Base-by-base conservation (phyloP, 1,140 invertebrate genomes). In the Drosophila elegans region DNA sequence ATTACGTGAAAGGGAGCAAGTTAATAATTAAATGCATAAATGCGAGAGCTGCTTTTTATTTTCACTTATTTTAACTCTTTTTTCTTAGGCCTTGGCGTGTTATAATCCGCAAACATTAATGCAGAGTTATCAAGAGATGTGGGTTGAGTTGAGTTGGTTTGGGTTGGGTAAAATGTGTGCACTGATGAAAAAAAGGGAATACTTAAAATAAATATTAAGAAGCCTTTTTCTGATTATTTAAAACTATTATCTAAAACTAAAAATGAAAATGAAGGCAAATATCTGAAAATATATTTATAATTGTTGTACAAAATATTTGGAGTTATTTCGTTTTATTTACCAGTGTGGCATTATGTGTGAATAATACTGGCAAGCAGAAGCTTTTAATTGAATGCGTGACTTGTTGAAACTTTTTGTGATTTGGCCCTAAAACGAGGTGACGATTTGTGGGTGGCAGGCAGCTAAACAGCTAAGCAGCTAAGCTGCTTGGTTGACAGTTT, bases 321-420 rank as follows among this genome's bases (percentile, higher is more conserved):
- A 21, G 0, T 21, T 21, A 21, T 1, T 21, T 21, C 16, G 16
- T 21, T 21, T 21, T 1, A 21, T 21, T 21, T 21, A 16, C 13
- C 45, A 61, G 12, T 13, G 46, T 5, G 44, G 42, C 41, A 49
- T 25, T 39, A 29, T 46, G 5, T 25, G 66, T 7, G n/a, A 13
- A 16, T 34, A 52, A 57, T 1, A 16, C 11, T 25, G 38, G 42
- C 32, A 41, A 29, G 42, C 55, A 55, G 38, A 34, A 57, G 54
- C 60, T 86, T 83, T 89, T 88, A 88, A 88, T 88, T 88, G 80
- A 88, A 80, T 88, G 84, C 84, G 84, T 88, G 84, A 89, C 84
- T 88, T 83, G 80, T 88, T 77, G 68, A 76, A 78, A 89, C 73
- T 84, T 89, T 88, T 80, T 80, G 86, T 84, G 84, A 84, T 88